Conservation (phyloP, 1,140 invertebrate species). For the Papilio polyxenes region DNA sequence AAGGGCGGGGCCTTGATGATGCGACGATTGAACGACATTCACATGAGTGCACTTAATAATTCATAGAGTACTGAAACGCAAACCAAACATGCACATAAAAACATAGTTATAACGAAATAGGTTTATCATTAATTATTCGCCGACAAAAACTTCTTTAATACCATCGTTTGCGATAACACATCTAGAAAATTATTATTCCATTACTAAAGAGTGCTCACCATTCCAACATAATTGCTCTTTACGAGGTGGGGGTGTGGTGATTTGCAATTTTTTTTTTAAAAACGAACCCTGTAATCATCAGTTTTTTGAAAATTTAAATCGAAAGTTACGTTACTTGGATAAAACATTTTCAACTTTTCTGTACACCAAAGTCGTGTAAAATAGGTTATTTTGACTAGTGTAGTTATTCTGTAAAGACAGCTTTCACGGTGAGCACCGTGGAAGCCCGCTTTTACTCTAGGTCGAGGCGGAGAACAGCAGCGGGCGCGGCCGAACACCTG, state of each 20-base stretch:
- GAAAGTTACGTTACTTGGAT: too few relatives aligned
- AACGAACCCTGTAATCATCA: background rate
- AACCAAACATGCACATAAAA: background rate
- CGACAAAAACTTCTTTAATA: background rate
- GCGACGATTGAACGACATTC: conserved; percentile 20
- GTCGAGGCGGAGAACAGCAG: conserved; percentile 35
- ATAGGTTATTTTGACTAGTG: too few relatives aligned
- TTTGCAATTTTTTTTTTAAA: background rate
- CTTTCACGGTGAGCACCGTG: background rate
- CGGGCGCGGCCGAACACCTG: conserved; percentile 45
- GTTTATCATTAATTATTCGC: background rate
- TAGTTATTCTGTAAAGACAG: too few relatives aligned
- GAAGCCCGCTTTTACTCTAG: background rate
- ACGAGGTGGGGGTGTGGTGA: background rate
- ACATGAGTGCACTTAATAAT: background rate
- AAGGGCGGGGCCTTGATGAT: conserved; percentile 11
- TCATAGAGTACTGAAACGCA: background rate
- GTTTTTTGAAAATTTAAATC: background rate
- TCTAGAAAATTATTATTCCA: background rate
- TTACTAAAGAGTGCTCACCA: background rate
- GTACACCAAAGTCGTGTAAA: too few relatives aligned
- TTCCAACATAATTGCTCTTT: too few relatives aligned
- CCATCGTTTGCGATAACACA: background rate
- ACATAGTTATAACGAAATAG: background rate
- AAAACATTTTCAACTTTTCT: too few relatives aligned